These are phyloP conservation scores for Mus spretus DNA, from an alignment of 2,797 vertebrate genomes.

Conservation along the genomic window DNA sequence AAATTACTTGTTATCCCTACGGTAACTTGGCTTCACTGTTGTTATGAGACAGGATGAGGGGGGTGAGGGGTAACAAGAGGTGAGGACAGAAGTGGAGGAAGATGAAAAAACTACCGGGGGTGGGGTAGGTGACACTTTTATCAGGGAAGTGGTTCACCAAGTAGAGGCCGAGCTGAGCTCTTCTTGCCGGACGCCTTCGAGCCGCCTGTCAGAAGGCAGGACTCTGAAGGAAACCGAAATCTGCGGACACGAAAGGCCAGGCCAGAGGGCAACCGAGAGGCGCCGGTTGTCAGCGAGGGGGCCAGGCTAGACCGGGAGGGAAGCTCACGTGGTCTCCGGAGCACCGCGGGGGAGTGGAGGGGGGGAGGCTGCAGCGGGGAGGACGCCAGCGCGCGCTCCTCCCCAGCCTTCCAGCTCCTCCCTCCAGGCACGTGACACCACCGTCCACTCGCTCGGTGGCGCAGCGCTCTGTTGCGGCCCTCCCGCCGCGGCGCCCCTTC, in stretches of 20 bases:
- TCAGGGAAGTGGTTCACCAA: neutral
- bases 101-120: neutral
- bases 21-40: neutral
- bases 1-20: conserved; percentile 24
- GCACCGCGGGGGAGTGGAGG: fast-evolving
- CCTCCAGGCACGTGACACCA: conserved; percentile 50
- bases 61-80: neutral
- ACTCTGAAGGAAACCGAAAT: neutral
- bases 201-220: conserved; percentile 56
- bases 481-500: conserved; percentile 63
- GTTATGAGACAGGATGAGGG: neutral
- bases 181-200: neutral
- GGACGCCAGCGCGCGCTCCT: neutral
- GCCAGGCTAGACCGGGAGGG: neutral
- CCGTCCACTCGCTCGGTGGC: neutral
- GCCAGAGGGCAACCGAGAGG: neutral
- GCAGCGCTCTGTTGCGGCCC: neutral
- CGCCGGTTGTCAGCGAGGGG: fast-evolving
- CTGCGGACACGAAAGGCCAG: neutral
- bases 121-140: neutral
- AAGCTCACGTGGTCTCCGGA: neutral
- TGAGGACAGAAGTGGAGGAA: neutral
- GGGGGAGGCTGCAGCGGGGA: neutral
- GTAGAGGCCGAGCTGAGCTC: neutral
- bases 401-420: conserved; percentile 48